Evolutionary conservation across 2,888 invertebrate genomes (phyloP), one percentile per base, ranked within the genome.

Genomic region (Diarsia brunnea): DNA sequence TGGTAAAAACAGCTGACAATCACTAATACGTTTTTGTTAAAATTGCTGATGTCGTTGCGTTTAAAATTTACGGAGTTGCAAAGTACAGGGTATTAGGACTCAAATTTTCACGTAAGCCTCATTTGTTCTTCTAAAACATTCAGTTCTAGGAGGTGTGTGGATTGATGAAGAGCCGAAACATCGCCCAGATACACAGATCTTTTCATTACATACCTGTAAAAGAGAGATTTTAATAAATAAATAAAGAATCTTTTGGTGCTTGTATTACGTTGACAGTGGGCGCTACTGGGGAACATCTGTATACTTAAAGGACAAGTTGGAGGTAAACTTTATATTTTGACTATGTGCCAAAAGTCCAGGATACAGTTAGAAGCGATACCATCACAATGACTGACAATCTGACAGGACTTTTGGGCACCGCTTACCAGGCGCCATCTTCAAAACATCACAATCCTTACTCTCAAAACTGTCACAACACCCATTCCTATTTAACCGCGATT

Each of bases 391-490:
- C 16, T 47, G 31, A 24, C 45, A 67, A 67, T 69, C 3, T 5
- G n/a, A 19, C 43, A 49, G 4, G 1, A 31, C 7, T 49, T 31
- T 49, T 27, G 53, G 16, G 38, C 45, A 55, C 19, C 0, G 21
- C 1, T 45, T 60, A 31, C 24, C 47, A 74, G 60, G 27, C 47
- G 38, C 74, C 81, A 73, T 76, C 27, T 63, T 77, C 16, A 49
- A 77, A 81, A 66, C 10, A 3, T 43, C 16, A 21, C 14, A 8
- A 19, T 11, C 8, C 5, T 64, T 7, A 53, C 14, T 38, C 19
- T 55, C n/a, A 51, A 19, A 14, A 45, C 64, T 67, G 65, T 73
- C 61, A 60, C 69, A 69, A 63, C 86, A 82, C 86, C 84, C 73
- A 58, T 86, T 68, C 64, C n/a, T 74, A 58, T 47, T 49, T 31